phyloP scores from a whole-genome alignment of 2,113 vertebrate species.

The Semnornis frantzii region DNA sequence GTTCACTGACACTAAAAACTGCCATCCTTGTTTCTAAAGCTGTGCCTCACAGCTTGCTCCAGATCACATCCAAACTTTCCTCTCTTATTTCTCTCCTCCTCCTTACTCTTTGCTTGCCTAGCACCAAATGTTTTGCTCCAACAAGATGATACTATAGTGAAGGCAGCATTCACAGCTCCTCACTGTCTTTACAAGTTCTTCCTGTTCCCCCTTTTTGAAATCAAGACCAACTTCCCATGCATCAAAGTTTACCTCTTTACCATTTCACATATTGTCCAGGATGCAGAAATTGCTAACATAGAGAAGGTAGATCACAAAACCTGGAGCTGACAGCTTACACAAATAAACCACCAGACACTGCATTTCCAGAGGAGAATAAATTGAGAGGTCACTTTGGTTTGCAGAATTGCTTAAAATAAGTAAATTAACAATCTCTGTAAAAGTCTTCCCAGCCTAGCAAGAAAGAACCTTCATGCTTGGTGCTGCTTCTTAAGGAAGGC shows the following conservation, averaged over 20 bases:
- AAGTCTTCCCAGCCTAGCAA: not conserved
- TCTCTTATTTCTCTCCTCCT: conserved; percentile 24
- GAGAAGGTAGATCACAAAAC: not conserved
- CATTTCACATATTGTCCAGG: not conserved
- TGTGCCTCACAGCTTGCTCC: conserved; percentile 65
- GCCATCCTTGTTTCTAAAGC: conserved; percentile 49
- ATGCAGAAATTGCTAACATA: not conserved
- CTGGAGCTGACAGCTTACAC: not conserved
- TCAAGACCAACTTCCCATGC: not conserved
- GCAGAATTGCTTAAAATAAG: not conserved
- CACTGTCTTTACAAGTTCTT: not conserved
- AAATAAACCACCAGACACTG: not conserved
- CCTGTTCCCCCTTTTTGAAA: not conserved
- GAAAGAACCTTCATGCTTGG: not conserved
- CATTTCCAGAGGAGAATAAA: not conserved
- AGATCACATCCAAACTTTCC: conserved; percentile 11
- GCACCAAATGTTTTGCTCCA: conserved; percentile 55
- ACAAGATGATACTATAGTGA: not conserved
- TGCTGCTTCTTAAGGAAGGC: not conserved
- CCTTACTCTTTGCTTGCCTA: conserved; percentile 46
- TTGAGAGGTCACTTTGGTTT: not conserved
- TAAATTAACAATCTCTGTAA: not conserved
- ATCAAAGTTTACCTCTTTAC: not conserved
- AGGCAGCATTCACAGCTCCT: conserved; percentile 3
- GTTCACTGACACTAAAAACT: not conserved